phyloP scores from a whole-genome alignment of 2,888 invertebrate genomes.

The Nineta flava region DNA sequence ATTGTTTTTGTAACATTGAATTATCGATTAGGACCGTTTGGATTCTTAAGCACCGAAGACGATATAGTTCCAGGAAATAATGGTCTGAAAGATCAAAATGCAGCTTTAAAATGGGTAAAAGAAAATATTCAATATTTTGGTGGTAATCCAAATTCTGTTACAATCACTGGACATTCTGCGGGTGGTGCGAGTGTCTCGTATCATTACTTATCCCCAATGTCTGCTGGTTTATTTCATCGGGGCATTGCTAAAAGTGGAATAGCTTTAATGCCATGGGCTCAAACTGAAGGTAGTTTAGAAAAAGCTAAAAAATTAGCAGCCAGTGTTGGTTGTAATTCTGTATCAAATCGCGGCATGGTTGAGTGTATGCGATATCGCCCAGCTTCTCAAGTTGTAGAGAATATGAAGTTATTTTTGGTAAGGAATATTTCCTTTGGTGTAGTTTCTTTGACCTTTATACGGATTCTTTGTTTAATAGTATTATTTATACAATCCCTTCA shows the following conservation, averaged over 20 bases:
- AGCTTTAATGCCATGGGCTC: constrained; percentile 44
- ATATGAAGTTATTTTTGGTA: constrained; percentile 35
- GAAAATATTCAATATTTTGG: constrained; percentile 23
- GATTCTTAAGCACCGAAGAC: constrained; percentile 25
- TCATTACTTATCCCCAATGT: constrained; percentile 23
- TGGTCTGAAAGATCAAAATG: constrained; percentile 24
- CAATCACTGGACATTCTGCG: constrained; percentile 24
- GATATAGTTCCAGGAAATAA: constrained; percentile 24
- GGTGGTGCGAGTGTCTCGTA: constrained; percentile 25
- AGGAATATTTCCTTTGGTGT: neutral
- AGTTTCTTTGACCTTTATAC: too few species aligned
- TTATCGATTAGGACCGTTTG: constrained; percentile 11
- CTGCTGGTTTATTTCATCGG: constrained; percentile 41
- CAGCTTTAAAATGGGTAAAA: constrained; percentile 23
- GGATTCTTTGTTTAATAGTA: constrained; percentile 23
- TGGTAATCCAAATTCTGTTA: constrained; percentile 24
- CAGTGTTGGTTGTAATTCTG: constrained; percentile 41
- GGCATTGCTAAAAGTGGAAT: constrained; percentile 46
- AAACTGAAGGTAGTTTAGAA: constrained; percentile 32
- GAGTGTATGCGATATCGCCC: constrained; percentile 41
- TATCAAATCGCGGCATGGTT: constrained; percentile 32
- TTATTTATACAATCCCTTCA: constrained; percentile 50
- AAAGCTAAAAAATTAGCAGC: constrained; percentile 38
- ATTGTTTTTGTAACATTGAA: constrained; percentile 15
- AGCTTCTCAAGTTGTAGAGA: constrained; percentile 35